These are phyloP conservation scores for Hyppa rectilinea DNA, from an alignment of 2,888 invertebrate species.

Conservation along the genomic window DNA sequence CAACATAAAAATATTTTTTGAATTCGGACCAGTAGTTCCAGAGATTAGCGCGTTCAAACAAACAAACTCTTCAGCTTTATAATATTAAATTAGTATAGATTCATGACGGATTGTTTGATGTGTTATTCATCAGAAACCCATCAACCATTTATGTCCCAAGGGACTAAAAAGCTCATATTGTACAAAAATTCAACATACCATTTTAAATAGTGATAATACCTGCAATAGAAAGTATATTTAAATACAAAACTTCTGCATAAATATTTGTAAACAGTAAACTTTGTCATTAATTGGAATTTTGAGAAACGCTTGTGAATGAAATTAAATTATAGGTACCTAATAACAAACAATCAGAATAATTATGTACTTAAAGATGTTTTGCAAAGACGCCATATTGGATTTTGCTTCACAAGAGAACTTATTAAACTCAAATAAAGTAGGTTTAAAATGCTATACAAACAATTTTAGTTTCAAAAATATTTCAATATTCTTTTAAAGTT, in stretches of 20 bases:
- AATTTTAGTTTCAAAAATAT: neutral
- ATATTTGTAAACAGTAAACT: constrained; percentile 7
- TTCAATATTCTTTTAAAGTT: constrained; percentile 2
- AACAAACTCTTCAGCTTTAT: too few species aligned
- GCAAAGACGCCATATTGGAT: constrained; percentile 1
- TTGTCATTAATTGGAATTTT: constrained; percentile 14
- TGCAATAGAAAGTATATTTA: constrained; percentile 60
- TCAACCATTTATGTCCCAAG: constrained; percentile 35
- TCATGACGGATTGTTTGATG: constrained; percentile 34
- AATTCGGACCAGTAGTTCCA: too few species aligned
- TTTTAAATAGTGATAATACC: constrained; percentile 66
- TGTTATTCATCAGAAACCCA: constrained; percentile 41
- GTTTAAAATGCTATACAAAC: constrained; percentile 9
- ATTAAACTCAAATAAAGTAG: neutral
- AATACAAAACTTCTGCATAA: constrained; percentile 26
- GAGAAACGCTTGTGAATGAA: neutral
- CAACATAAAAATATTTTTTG: too few species aligned
- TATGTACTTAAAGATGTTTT: neutral
- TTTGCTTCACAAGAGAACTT: neutral
- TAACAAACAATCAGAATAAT: constrained; percentile 21
- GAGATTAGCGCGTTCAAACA: too few species aligned
- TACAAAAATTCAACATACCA: constrained; percentile 63
- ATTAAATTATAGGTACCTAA: constrained; percentile 6
- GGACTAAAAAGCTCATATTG: constrained; percentile 56
- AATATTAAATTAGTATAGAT: too few species aligned